These are phyloP conservation scores for Pygmarrhopalites habei DNA, from an alignment of 1,140 invertebrate species.

Conservation along the genomic window DNA sequence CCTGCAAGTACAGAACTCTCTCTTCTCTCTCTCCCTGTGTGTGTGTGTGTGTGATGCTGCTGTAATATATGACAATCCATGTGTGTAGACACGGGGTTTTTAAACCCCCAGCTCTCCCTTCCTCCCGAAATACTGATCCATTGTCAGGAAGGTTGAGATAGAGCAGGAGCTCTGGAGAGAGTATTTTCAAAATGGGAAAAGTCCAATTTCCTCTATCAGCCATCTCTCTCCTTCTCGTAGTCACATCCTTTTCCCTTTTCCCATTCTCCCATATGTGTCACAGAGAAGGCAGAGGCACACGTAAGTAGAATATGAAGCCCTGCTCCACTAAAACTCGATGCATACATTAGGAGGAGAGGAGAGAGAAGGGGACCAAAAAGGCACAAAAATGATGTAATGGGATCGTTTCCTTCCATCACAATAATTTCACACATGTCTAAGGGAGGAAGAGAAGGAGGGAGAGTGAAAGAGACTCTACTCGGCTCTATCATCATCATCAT, in stretches of 20 bases:
- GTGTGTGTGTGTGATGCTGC: too few relatives aligned
- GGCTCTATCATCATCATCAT: slow-evolving; percentile 25
- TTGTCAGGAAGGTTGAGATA: neutral
- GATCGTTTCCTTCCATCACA: slow-evolving; percentile 30
- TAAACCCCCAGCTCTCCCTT: too few relatives aligned
- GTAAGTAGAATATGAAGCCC: slow-evolving; percentile 3
- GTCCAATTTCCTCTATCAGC: slow-evolving; percentile 34
- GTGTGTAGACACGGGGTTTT: too few relatives aligned
- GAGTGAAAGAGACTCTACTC: neutral
- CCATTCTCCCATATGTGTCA: neutral
- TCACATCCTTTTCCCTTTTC: slow-evolving; percentile 3
- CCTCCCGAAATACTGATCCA: too few relatives aligned
- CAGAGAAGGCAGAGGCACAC: neutral
- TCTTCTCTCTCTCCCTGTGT: neutral
- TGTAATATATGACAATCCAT: too few relatives aligned
- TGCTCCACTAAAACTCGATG: slow-evolving; percentile 19
- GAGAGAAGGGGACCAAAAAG: slow-evolving; percentile 11
- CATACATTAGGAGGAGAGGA: slow-evolving; percentile 30
- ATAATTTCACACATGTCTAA: slow-evolving; percentile 34
- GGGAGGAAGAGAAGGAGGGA: slow-evolving; percentile 11
- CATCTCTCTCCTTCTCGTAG: slow-evolving; percentile 15
- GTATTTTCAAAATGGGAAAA: slow-evolving; percentile 32
- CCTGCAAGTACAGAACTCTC: neutral
- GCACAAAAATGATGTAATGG: slow-evolving; percentile 29
- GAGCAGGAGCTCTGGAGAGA: neutral